Evolutionary conservation across 2,113 vertebrate species (phyloP), one percentile per base, ranked within the genome.

Genomic region (Osmerus mordax): DNA sequence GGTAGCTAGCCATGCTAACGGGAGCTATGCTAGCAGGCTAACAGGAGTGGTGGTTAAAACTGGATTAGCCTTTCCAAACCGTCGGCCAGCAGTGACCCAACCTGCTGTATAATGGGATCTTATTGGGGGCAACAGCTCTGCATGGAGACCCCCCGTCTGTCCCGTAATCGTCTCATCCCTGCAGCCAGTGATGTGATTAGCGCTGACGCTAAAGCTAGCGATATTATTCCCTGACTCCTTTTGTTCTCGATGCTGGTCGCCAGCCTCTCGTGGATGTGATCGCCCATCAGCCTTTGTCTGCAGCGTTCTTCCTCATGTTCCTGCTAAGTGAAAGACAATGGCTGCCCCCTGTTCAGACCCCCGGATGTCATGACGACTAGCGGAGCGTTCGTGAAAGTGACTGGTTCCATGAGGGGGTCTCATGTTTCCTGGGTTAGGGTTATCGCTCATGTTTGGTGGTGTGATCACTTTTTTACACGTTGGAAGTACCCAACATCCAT

Each of bases 281-380:
- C 1, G 70, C 71, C n/a, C 66, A 52, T 73, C 74, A 4, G 0
- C 3, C 18, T 72, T 74, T 80, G 69, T 84, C 8, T 47, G 13
- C 23, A 71, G 53, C 54, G 61, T 75, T 54, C 78, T 66, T 82
- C 62, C 3, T 0, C 36, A 21, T 63, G 72, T 79, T 78, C 53
- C 41, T 65, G 29, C 70, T 72, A 74, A 79, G 76, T 69, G 60
- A 36, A 29, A 62, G 58, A 85, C 80, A 81, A 84, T 81, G 68
- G 25, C 19, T 15, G 65, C 41, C 70, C 1, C 53, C 3, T 12
- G 0, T 62, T 19, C 19, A 54, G 19, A 61, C 56, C 13, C 25
- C 19, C 9, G 16, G 8, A 47, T 7, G 58, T 25, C 65, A 47
- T 53, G 47, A 76, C 56, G 78, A 52, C 71, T 5, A 78, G 54